These are phyloP conservation scores for Scopus umbretta DNA, from an alignment of 2,113 vertebrate genomes.

Conservation along the genomic window DNA sequence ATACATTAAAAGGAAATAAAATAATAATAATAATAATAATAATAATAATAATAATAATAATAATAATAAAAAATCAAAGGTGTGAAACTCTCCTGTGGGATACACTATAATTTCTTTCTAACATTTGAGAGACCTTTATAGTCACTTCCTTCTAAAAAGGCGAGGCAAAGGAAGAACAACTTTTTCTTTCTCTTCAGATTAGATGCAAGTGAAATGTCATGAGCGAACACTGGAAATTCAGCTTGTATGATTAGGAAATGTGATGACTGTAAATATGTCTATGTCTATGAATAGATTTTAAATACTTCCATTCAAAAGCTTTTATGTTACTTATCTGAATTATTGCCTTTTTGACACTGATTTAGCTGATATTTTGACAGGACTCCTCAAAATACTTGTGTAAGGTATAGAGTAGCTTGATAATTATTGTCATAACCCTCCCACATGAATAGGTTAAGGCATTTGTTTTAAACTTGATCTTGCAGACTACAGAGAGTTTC, in stretches of 20 bases:
- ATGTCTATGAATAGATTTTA: not conserved
- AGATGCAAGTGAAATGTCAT: not conserved
- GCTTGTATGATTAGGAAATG: not conserved
- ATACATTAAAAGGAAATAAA: no score
- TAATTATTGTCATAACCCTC: slow-evolving; percentile 30
- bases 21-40: no score
- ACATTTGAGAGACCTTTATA: not conserved
- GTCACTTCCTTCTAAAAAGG: not conserved
- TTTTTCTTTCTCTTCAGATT: not conserved
- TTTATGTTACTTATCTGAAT: not conserved
- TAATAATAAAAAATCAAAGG: no score
- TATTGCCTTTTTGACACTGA: not conserved
- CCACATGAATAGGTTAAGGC: slow-evolving; percentile 4
- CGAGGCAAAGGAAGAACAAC: not conserved
- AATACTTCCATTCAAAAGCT: not conserved
- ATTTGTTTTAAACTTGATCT: not conserved
- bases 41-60: no score
- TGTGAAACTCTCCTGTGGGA: not conserved
- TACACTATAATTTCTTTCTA: not conserved
- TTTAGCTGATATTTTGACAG: slow-evolving; percentile 30
- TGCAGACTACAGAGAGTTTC: not conserved
- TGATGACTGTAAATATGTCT: not conserved
- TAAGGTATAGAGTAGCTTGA: not conserved
- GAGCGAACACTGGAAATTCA: not conserved
- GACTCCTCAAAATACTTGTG: not conserved